Evolutionary conservation across 2,888 invertebrate species (phyloP).

Genomic region (Matsumyia berberina): DNA sequence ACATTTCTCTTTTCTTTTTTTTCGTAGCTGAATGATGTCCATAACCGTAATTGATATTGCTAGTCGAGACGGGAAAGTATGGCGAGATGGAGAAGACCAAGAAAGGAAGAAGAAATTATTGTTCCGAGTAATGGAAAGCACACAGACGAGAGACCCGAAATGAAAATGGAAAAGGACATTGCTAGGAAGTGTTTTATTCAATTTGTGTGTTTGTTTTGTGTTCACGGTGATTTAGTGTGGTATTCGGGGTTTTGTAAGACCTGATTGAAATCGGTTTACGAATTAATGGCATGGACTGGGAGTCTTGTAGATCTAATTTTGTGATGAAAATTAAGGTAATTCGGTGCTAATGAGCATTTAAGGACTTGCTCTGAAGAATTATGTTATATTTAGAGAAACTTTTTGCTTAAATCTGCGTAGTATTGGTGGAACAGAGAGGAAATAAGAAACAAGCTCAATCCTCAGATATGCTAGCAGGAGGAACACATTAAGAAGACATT

Average conservation of each 20-base stretch:
- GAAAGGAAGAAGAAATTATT: constrained; percentile 5
- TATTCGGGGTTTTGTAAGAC: neutral
- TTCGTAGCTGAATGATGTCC: constrained; percentile 2
- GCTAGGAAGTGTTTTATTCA: no score
- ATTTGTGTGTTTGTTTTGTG: neutral
- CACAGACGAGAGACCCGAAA: neutral
- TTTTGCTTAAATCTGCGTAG: no score
- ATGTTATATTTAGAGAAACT: no score
- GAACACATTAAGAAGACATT: no score
- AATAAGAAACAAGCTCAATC: no score
- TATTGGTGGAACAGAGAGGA: no score
- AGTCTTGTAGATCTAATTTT: neutral
- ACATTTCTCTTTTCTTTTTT: neutral
- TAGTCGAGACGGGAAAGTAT: neutral
- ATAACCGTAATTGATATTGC: constrained; percentile 35
- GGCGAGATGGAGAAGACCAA: neutral
- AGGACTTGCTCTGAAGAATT: no score
- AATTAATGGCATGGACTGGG: neutral
- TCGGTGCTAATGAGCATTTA: no score
- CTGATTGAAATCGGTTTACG: neutral
- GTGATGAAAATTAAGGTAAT: no score
- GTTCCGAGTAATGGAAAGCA: constrained; percentile 16
- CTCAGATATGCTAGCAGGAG: no score
- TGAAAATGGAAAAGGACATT: neutral
- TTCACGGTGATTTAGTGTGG: neutral